A percentile compares a stretch with the other conserved stretches of the same genome.
Conservation (phyloP, 2,888 invertebrate species). For the Caenorhabditis auriculariae region DNA sequence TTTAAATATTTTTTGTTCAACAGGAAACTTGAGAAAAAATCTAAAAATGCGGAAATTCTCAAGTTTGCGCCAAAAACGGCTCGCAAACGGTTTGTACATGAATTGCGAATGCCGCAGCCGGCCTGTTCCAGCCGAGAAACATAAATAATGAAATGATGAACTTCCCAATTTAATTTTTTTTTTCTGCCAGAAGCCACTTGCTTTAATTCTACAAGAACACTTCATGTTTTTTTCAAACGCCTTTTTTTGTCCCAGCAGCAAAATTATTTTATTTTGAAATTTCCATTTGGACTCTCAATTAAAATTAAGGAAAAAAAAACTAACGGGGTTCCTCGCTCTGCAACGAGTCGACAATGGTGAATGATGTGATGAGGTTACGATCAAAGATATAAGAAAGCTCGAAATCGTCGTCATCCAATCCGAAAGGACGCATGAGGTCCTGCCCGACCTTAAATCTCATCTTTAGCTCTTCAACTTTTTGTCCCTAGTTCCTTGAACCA, state of each 20-base stretch:
- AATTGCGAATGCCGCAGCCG: no score
- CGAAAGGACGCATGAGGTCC: conserved; percentile 51
- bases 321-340: conserved; percentile 39
- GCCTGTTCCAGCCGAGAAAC: no score
- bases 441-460: conserved; percentile 38
- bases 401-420: conserved; percentile 48
- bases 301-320: no score
- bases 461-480: not conserved
- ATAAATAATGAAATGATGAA: no score
- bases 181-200: no score
- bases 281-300: not conserved
- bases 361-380: conserved; percentile 41
- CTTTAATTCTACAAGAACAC: no score
- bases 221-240: not conserved
- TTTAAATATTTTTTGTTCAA: no score
- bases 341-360: conserved; percentile 40
- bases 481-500: conserved; percentile 44
- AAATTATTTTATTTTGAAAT: not conserved
- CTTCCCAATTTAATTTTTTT: no score
- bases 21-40: no score
- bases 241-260: not conserved
- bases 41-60: no score
- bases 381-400: conserved; percentile 46
- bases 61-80: no score
- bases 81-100: no score